A percentile compares a stretch with the other conserved stretches of the same genome.
phyloP scores from a whole-genome alignment of 2,113 vertebrate species.

The Coptodon rendalli region DNA sequence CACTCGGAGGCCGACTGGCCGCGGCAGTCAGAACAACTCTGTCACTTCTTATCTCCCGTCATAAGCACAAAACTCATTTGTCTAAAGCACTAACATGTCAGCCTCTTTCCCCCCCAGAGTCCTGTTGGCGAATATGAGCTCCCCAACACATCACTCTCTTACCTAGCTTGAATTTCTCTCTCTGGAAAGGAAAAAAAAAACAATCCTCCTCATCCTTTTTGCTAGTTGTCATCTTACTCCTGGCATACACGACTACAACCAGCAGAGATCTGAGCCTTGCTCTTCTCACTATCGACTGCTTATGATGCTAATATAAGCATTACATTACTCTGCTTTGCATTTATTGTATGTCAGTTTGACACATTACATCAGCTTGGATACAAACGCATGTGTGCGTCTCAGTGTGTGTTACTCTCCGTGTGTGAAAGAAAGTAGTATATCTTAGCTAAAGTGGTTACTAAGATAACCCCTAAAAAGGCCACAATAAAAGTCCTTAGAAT shows the following conservation, averaged over 20 bases:
- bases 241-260: background rate
- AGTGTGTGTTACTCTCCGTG: background rate
- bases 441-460: background rate
- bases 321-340: background rate
- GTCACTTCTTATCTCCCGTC: slow-evolving; percentile 25
- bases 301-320: slow-evolving; percentile 12
- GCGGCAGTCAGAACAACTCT: background rate
- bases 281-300: background rate
- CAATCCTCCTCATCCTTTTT: background rate
- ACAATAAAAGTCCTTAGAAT: background rate
- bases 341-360: background rate
- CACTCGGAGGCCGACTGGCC: background rate
- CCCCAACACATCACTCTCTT: background rate
- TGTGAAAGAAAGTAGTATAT: background rate
- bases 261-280: background rate
- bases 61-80: slow-evolving; percentile 5
- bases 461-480: background rate
- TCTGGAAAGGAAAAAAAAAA: background rate
- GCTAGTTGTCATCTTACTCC: background rate
- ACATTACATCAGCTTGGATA: background rate
- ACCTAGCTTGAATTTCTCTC: background rate
- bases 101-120: background rate
- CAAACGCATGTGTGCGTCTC: background rate
- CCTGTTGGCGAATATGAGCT: background rate
- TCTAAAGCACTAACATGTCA: background rate